Conservation (phyloP, 2,888 invertebrate genomes). For the Parelbella ahira region DNA sequence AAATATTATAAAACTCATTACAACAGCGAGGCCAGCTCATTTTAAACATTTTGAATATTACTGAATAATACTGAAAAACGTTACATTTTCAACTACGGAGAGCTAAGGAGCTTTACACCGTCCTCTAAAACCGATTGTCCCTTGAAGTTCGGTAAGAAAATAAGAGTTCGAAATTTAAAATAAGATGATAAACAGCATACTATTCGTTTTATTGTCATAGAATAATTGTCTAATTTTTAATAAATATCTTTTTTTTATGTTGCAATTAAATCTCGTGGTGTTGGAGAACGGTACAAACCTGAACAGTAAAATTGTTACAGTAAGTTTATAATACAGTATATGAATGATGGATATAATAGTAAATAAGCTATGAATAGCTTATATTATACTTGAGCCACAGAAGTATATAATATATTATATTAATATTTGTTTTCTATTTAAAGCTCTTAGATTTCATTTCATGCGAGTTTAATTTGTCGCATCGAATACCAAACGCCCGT, state of each 20-base stretch:
- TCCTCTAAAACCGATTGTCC: conserved; percentile 51
- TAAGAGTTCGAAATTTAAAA: conserved; percentile 32
- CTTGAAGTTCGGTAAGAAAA: conserved; percentile 7
- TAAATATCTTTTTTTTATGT: no score
- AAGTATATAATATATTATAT: conserved; percentile 74
- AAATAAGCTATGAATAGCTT: conserved; percentile 75
- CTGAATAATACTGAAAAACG: conserved; percentile 38
- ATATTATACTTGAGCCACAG: conserved; percentile 74
- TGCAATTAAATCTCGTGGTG: no score
- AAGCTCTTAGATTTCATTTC: conserved; percentile 79
- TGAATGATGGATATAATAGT: conserved; percentile 54
- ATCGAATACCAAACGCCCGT: conserved; percentile 55
- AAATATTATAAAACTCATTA: conserved; percentile 40
- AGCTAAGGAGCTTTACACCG: conserved; percentile 43
- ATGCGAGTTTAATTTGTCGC: conserved; percentile 67
- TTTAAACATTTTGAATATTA: conserved; percentile 35
- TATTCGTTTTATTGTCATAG: conserved; percentile 48
- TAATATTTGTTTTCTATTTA: conserved; percentile 74
- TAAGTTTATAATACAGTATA: conserved; percentile 49
- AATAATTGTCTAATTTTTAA: conserved; percentile 40
- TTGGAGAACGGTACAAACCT: conserved; percentile 59
- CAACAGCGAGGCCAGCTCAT: conserved; percentile 54
- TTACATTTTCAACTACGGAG: conserved; percentile 26
- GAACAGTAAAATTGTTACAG: conserved; percentile 43
- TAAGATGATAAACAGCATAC: conserved; percentile 30